These are phyloP conservation scores for Armadillidium nasatum DNA, from an alignment of 1,140 invertebrate genomes.

Conservation along the genomic window DNA sequence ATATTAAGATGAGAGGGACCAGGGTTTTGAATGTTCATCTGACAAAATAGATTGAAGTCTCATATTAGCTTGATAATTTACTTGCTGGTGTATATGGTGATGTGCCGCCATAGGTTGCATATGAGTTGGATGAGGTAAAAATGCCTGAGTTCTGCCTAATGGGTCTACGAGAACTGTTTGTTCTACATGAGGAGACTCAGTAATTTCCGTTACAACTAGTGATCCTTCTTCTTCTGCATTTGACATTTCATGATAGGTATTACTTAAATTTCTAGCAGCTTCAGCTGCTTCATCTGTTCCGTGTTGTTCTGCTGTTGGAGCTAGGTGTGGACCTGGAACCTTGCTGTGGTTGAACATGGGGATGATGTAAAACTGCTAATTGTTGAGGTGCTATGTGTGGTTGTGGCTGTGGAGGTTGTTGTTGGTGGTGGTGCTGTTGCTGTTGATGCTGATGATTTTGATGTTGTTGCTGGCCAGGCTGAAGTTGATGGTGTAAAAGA, in stretches of 20 bases:
- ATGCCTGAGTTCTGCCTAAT: neutral
- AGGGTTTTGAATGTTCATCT: neutral
- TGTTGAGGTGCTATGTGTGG: conserved; percentile 23
- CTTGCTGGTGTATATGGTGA: neutral
- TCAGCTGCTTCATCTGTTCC: conserved; percentile 36
- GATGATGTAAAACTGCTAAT: conserved; percentile 18
- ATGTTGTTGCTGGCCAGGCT: conserved; percentile 30
- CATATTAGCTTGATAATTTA: neutral
- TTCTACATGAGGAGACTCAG: conserved; percentile 21
- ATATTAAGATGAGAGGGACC: neutral
- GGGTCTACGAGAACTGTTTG: neutral
- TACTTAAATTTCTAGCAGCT: conserved; percentile 36
- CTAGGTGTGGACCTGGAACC: conserved; percentile 24
- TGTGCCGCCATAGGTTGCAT: neutral
- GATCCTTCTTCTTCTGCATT: conserved; percentile 40
- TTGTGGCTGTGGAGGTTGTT: conserved; percentile 27
- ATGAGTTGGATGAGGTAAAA: neutral
- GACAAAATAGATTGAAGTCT: neutral
- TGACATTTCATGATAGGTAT: conserved; percentile 39
- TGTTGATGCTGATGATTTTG: conserved; percentile 32
- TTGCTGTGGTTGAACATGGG: conserved; percentile 18
- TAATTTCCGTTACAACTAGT: conserved; percentile 44
- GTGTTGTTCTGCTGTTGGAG: conserved; percentile 27
- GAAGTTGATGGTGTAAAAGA: conserved; percentile 35
- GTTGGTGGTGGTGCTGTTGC: conserved; percentile 30